Base-by-base conservation (phyloP, 2,113 vertebrate genomes). In the Acrocephalus arundinaceus region DNA sequence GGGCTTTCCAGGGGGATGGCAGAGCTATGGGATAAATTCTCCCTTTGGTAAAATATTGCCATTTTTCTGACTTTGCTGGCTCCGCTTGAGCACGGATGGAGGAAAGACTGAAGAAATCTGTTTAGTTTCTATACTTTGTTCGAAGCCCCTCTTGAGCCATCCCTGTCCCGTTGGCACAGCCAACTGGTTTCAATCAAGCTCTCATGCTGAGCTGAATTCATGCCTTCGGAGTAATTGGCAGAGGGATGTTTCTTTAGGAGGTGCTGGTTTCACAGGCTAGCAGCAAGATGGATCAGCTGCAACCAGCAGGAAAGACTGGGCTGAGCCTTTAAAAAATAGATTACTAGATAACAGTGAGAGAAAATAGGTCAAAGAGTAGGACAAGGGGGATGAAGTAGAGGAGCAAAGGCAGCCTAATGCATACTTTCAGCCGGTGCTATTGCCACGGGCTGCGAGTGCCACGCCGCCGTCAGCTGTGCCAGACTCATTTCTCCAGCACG, bases 361-460 rank as follows among this genome's bases (percentile, higher is more conserved):
- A 94, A 95, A 96, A 94, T 67, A 93, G 95, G 87, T 93, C 90
- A 93, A 93, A 94, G 95, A 93, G n/a, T 79, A 85, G 93, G 91
- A 91, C 19, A 33, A 93, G 35, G 63, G 75, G 79, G 87, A 48
- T 54, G 49, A 87, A 82, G 77, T 2, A 76, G 49, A 55, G 74
- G 77, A 78, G 58, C 1, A 13, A 75, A 91, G 91, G 84, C 73
- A 93, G 74, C 74, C 77, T 57, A 43, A 70, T 23, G 70, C 68
- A 24, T 8, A 25, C 74, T 55, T 74, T 61, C 57, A 75, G 70
- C n/a, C 0, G 0, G 54, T 46, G 41, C 77, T 48, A 4, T 21
- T 25, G 77, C 73, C 89, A 45, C 0, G 11, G 91, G 65, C 80
- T 87, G 39, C 0, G 15, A 65, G 61, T 27, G 62, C 65, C 89